Evolutionary conservation across 1,140 invertebrate species (phyloP).

Genomic region (Eriosoma lanigerum): DNA sequence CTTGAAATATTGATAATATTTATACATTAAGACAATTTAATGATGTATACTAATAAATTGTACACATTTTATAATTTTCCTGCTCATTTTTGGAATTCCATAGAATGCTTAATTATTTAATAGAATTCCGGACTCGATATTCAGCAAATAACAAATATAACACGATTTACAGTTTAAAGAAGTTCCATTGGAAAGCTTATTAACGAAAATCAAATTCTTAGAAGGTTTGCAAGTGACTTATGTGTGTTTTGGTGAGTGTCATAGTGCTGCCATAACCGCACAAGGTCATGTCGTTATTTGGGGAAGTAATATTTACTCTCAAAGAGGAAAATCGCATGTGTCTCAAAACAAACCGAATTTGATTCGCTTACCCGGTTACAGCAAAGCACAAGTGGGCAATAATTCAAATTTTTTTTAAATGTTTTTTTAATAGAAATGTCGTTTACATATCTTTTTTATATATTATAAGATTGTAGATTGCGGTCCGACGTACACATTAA

Average conservation of each 20-base stretch:
- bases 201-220: constrained; percentile 36
- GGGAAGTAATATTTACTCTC: constrained; percentile 67
- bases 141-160: too few species aligned
- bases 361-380: constrained; percentile 16
- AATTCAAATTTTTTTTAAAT: not conserved
- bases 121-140: too few species aligned
- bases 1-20: too few species aligned
- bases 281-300: constrained; percentile 69
- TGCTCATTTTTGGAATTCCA: too few species aligned
- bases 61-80: too few species aligned
- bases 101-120: too few species aligned
- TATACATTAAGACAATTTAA: too few species aligned
- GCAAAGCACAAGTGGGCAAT: constrained; percentile 29
- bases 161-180: constrained; percentile 42
- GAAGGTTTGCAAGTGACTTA: constrained; percentile 52
- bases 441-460: too few species aligned
- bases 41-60: too few species aligned
- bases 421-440: too few species aligned
- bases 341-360: constrained; percentile 56
- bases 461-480: constrained; percentile 64
- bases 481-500: constrained; percentile 68
- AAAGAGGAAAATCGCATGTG: constrained; percentile 62
- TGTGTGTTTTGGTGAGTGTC: constrained; percentile 64
- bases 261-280: constrained; percentile 67
- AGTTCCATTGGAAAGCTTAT: constrained; percentile 42